Percentiles rank a stretch among this genome's conserved stretches.
Evolutionary conservation across 2,113 vertebrate species (phyloP).

Genomic region (Hydrolagus affinis): DNA sequence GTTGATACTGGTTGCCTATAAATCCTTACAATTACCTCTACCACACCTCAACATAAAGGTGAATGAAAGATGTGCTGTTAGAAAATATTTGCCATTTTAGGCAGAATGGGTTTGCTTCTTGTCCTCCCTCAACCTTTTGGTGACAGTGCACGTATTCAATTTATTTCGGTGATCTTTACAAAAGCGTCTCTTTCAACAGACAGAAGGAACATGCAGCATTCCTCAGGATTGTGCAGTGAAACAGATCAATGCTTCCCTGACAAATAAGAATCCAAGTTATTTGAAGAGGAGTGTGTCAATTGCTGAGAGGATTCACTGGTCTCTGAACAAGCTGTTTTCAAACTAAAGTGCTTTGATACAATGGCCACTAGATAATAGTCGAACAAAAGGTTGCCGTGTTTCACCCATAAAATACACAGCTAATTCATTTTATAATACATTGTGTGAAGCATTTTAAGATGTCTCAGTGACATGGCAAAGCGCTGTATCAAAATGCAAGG

Average conservation of each 20-base stretch:
- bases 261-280: constrained; percentile 12
- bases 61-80: background rate
- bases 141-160: background rate
- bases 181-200: background rate
- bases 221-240: background rate
- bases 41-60: background rate
- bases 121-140: background rate
- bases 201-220: background rate
- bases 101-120: background rate
- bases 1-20: background rate
- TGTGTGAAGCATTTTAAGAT: too few relatives aligned
- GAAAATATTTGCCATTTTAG: background rate
- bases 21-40: background rate
- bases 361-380: background rate
- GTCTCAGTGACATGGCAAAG: too few relatives aligned
- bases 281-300: background rate
- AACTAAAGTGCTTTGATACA: background rate
- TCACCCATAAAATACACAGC: too few relatives aligned
- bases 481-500: too few relatives aligned
- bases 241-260: background rate
- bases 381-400: too few relatives aligned
- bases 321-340: constrained; percentile 2
- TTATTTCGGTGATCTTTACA: background rate
- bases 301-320: background rate
- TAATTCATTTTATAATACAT: too few relatives aligned